Evolutionary conservation across 2,797 vertebrate genomes (phyloP).

Genomic region (Carcharodon carcharias): DNA sequence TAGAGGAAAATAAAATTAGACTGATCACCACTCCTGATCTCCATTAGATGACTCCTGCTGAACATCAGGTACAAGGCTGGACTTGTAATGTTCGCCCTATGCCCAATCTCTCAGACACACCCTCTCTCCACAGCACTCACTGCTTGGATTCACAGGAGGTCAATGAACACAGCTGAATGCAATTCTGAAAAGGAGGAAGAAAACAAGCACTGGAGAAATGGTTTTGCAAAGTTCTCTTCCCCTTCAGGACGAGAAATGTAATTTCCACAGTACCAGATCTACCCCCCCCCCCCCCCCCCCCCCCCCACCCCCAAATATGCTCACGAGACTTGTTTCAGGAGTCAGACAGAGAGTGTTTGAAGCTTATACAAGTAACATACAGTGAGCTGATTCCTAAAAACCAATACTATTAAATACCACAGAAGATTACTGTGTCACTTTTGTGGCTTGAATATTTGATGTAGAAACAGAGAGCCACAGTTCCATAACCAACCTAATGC

Average conservation of each 20-base stretch:
- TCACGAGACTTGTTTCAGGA: not conserved
- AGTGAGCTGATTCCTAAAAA: slow-evolving; percentile 13
- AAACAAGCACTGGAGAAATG: not conserved
- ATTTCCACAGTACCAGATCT: not conserved
- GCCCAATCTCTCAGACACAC: not conserved
- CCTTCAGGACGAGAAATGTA: not conserved
- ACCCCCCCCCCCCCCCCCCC: not conserved
- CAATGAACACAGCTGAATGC: not conserved
- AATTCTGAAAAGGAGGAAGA: not conserved
- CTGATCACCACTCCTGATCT: not conserved
- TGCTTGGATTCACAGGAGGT: not conserved
- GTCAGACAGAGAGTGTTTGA: not conserved
- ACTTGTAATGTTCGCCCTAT: not conserved
- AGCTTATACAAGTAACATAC: slow-evolving; percentile 10
- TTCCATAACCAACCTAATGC: slow-evolving; percentile 22
- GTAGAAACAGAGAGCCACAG: slow-evolving; percentile 27
- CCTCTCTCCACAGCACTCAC: not conserved
- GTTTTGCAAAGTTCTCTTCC: not conserved
- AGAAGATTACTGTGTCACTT: slow-evolving; percentile 35
- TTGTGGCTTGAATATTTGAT: slow-evolving; percentile 19
- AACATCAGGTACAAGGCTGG: not conserved
- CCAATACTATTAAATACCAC: slow-evolving; percentile 17
- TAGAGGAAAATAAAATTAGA: not conserved
- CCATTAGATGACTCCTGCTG: not conserved
- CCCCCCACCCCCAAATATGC: not conserved